A percentile compares a stretch with the other conserved stretches of the same genome.
phyloP scores from a whole-genome alignment of 2,888 invertebrate genomes.

The Epinotia brunnichana region DNA sequence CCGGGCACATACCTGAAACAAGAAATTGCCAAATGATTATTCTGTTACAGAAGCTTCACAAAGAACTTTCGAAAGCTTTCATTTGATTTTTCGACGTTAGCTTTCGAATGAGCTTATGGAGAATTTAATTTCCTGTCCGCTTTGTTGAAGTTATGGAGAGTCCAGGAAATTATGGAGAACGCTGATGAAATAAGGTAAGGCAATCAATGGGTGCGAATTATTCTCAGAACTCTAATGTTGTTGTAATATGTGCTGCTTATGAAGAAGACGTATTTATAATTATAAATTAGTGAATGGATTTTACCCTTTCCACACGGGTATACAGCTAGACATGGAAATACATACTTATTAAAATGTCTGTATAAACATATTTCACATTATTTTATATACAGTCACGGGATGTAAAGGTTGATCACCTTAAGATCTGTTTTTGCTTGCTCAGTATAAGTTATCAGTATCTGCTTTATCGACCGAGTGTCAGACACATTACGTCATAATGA shows the following conservation, averaged over 20 bases:
- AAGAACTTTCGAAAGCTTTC: constrained; percentile 23
- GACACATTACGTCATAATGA: too few species aligned
- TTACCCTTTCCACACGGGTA: too few species aligned
- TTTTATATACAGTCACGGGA: too few species aligned
- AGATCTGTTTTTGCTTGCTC: too few species aligned
- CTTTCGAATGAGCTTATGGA: constrained; percentile 52
- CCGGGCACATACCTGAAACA: constrained; percentile 45
- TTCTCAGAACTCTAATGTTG: not conserved
- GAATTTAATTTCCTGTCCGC: constrained; percentile 72
- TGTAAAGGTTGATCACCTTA: too few species aligned
- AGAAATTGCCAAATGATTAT: constrained; percentile 32
- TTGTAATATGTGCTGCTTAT: not conserved
- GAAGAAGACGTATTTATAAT: too few species aligned
- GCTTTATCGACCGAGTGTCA: too few species aligned
- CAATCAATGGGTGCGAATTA: constrained; percentile 15
- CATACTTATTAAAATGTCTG: too few species aligned
- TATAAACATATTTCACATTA: too few species aligned
- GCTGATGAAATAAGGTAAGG: constrained; percentile 1
- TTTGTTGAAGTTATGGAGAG: constrained; percentile 54
- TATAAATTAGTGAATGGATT: too few species aligned
- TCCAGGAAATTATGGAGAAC: constrained; percentile 36
- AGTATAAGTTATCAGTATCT: too few species aligned
- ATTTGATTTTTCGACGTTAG: constrained; percentile 26
- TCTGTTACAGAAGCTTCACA: constrained; percentile 8
- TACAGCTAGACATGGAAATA: too few species aligned